Conservation (phyloP, 2,797 vertebrate genomes). For the Tamandua tetradactyla region DNA sequence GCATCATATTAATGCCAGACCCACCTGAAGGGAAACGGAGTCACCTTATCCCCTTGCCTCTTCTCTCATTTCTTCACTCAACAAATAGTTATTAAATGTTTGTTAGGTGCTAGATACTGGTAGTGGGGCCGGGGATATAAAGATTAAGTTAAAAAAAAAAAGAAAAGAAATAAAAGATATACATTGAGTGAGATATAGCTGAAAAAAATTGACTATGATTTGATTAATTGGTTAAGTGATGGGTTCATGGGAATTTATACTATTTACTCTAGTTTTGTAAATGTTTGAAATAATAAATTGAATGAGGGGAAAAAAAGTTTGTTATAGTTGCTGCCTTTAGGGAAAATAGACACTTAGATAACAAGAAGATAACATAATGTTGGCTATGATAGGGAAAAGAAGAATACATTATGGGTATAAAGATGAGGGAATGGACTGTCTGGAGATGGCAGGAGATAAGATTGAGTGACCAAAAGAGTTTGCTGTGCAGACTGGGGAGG, state of each 20-base stretch:
- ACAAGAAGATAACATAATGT: background rate
- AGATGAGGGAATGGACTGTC: background rate
- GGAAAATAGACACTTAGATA: background rate
- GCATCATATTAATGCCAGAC: background rate
- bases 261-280: background rate
- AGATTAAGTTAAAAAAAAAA: no score
- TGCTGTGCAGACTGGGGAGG: background rate
- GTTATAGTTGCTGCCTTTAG: slow-evolving; percentile 7
- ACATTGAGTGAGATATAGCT: background rate
- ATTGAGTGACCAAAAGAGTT: background rate
- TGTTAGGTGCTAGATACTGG: background rate
- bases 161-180: background rate
- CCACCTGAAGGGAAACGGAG: background rate
- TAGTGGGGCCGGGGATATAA: background rate
- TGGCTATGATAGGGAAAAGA: background rate
- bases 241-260: background rate
- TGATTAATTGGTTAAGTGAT: background rate
- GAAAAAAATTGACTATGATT: background rate
- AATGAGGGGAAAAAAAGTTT: background rate
- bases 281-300: background rate
- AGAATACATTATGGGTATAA: background rate
- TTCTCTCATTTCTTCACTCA: slow-evolving; percentile 26
- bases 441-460: background rate
- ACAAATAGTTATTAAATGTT: background rate
- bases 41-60: background rate